Evolutionary conservation across 2,113 vertebrate species (phyloP).

Genomic region (Sigmodon hispidus): DNA sequence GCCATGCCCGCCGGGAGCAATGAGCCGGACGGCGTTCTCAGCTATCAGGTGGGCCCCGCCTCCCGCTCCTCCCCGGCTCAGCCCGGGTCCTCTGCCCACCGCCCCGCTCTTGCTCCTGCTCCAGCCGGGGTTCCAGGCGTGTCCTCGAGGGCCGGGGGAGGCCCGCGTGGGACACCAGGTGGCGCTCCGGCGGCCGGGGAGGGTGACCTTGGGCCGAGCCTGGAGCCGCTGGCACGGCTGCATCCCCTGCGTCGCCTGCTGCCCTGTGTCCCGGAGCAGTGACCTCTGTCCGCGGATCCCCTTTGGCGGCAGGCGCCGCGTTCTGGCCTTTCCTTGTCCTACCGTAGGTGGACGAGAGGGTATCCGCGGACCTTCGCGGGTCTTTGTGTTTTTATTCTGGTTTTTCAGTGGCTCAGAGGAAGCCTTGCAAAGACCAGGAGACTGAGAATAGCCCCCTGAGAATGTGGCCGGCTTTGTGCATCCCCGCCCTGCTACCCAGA

Average conservation of each 20-base stretch:
- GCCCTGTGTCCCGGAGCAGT: not conserved
- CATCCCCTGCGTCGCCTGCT: not conserved
- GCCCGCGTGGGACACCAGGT: slow-evolving; percentile 6
- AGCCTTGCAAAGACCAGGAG: slow-evolving; percentile 8
- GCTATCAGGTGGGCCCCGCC: slow-evolving; percentile 90
- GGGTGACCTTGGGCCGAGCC: slow-evolving; percentile 80
- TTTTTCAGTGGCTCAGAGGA: not conserved
- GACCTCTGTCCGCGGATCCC: slow-evolving; percentile 25
- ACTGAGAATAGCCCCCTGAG: not conserved
- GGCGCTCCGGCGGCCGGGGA: slow-evolving; percentile 46
- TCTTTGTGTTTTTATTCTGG: slow-evolving; percentile 59
- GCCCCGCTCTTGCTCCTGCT: not conserved
- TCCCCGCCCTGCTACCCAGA: not conserved
- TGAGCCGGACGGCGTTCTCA: slow-evolving; percentile 89
- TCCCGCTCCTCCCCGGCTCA: slow-evolving; percentile 74
- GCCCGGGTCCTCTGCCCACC: slow-evolving; percentile 61
- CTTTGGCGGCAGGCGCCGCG: not conserved
- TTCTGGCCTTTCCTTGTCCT: slow-evolving; percentile 9
- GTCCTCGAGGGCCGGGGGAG: slow-evolving; percentile 39
- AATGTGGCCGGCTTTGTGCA: not conserved
- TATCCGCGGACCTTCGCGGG: not conserved
- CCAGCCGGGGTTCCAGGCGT: slow-evolving; percentile 5
- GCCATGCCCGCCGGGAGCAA: slow-evolving; percentile 87
- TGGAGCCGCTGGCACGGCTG: slow-evolving; percentile 28
- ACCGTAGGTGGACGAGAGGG: not conserved